A percentile compares a stretch with the other conserved stretches of the same genome.
These are phyloP conservation scores for Anabacerthia variegaticeps DNA, from an alignment of 2,797 vertebrate species.

Conservation along the genomic window DNA sequence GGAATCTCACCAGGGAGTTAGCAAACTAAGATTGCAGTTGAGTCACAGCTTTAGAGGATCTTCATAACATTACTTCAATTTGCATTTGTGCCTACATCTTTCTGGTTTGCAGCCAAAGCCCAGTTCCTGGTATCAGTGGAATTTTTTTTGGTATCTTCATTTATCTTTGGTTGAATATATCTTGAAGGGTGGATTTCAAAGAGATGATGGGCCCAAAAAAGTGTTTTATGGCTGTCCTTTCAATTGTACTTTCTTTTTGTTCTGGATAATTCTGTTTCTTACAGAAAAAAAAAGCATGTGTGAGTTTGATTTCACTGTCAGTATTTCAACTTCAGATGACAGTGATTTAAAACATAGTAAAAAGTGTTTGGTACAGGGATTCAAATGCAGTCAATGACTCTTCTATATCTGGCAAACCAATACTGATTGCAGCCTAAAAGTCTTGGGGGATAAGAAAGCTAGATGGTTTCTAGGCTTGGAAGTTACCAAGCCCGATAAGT, in stretches of 20 bases:
- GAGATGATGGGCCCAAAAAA: background rate
- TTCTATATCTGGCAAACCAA: background rate
- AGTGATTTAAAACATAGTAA: background rate
- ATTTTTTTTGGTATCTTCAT: background rate
- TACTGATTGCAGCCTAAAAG: background rate
- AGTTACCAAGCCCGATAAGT: background rate
- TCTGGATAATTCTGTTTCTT: background rate
- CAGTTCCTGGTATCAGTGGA: background rate
- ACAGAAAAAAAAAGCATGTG: background rate
- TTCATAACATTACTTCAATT: background rate
- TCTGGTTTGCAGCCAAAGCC: background rate
- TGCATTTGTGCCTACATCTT: background rate
- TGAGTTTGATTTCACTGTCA: background rate
- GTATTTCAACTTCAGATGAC: background rate
- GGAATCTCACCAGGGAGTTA: background rate
- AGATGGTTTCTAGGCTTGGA: background rate
- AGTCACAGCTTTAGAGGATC: background rate
- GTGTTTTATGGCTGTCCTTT: background rate
- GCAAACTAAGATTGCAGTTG: background rate
- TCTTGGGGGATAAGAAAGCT: background rate
- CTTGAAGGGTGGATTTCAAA: background rate
- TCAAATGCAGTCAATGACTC: background rate
- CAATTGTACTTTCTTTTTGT: background rate
- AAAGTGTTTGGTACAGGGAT: background rate
- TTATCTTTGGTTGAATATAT: background rate